phyloP scores from a whole-genome alignment of 1,140 invertebrate genomes.

The Bombus fervidus region DNA sequence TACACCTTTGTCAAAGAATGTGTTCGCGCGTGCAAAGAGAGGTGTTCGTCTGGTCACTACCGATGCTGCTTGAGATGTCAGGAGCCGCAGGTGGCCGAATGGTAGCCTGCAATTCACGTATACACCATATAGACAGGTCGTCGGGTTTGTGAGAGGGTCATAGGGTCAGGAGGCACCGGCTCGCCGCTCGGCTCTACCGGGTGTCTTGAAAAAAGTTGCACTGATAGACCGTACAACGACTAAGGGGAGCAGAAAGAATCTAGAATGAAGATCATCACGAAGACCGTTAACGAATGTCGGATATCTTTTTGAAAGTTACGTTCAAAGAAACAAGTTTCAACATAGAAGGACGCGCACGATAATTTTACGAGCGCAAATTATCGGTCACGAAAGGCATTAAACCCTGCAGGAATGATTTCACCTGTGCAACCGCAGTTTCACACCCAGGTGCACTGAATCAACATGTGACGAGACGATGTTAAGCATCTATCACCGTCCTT shows the following conservation, averaged over 20 bases:
- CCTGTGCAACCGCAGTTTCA: slow-evolving; percentile 25
- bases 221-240: background rate
- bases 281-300: background rate
- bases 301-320: background rate
- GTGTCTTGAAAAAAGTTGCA: slow-evolving; percentile 7
- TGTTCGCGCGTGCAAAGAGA: slow-evolving; percentile 56
- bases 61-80: slow-evolving; percentile 73
- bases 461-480: slow-evolving; percentile 31
- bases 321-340: background rate
- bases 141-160: slow-evolving; percentile 68
- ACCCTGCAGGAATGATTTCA: slow-evolving; percentile 21
- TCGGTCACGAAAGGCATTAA: slow-evolving; percentile 23
- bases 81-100: slow-evolving; percentile 75
- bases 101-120: slow-evolving; percentile 71
- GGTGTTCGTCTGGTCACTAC: slow-evolving; percentile 53
- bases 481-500: slow-evolving; percentile 48
- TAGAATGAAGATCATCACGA: background rate
- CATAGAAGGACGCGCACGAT: background rate
- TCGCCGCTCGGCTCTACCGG: slow-evolving; percentile 25
- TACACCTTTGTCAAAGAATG: slow-evolving; percentile 55
- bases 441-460: slow-evolving; percentile 32
- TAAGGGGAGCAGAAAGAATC: background rate
- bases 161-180: slow-evolving; percentile 67
- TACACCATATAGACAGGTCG: slow-evolving; percentile 65
- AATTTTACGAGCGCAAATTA: slow-evolving; percentile 39